phyloP scores from a whole-genome alignment of 2,888 invertebrate genomes.

The Laspeyria flexula region DNA sequence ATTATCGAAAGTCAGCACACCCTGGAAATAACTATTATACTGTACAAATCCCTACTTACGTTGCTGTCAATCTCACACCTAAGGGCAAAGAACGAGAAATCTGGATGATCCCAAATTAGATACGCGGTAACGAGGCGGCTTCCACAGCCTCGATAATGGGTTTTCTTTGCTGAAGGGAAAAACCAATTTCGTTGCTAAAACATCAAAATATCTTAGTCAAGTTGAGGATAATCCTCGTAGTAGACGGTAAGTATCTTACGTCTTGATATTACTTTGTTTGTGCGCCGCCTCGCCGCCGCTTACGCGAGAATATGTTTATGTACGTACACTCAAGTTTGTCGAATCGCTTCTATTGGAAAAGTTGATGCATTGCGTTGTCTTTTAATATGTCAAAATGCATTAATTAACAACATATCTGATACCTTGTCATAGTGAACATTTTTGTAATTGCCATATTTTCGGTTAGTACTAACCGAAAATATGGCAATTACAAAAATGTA shows the following conservation, averaged over 20 bases:
- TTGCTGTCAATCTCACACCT: slow-evolving; percentile 69
- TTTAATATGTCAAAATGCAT: slow-evolving; percentile 22
- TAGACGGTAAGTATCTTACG: slow-evolving; percentile 67
- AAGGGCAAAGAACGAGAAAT: slow-evolving; percentile 59
- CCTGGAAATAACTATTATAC: slow-evolving; percentile 55
- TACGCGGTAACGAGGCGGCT: slow-evolving; percentile 67
- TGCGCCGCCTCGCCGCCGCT: slow-evolving; percentile 13
- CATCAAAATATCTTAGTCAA: slow-evolving; percentile 77
- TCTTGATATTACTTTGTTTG: slow-evolving; percentile 65
- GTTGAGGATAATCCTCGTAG: slow-evolving; percentile 68
- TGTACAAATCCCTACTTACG: slow-evolving; percentile 62
- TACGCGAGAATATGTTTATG: slow-evolving; percentile 40
- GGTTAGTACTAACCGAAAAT: no score
- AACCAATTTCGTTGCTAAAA: slow-evolving; percentile 76
- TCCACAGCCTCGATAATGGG: slow-evolving; percentile 66
- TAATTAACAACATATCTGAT: neutral
- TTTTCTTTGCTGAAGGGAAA: slow-evolving; percentile 71
- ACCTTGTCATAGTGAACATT: neutral
- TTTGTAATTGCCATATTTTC: no score
- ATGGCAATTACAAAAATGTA: no score
- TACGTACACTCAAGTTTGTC: slow-evolving; percentile 32
- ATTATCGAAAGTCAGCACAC: slow-evolving; percentile 47
- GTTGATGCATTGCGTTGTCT: slow-evolving; percentile 20
- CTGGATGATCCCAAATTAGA: slow-evolving; percentile 77
- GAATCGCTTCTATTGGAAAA: slow-evolving; percentile 39